Conservation (phyloP, 1,140 invertebrate species). For the Hypothenemus hampei region DNA sequence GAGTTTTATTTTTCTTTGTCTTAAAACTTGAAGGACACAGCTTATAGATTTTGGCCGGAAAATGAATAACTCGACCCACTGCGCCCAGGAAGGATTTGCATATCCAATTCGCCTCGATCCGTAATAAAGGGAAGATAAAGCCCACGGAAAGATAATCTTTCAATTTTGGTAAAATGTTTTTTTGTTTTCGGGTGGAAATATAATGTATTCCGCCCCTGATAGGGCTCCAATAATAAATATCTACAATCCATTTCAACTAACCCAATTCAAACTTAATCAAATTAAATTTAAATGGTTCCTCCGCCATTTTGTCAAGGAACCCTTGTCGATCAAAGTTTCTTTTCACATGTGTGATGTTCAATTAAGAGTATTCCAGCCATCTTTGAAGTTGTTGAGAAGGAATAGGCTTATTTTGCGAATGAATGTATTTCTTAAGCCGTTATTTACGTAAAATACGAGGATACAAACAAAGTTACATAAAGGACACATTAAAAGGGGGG, state of each 20-base stretch:
- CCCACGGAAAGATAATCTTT: slow-evolving; percentile 27
- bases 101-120: slow-evolving; percentile 28
- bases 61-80: too few relatives aligned
- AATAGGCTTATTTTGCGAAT: slow-evolving; percentile 21
- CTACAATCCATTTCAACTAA: too few relatives aligned
- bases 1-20: too few relatives aligned
- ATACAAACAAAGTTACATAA: slow-evolving; percentile 19
- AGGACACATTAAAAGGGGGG: slow-evolving; percentile 15
- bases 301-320: too few relatives aligned
- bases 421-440: slow-evolving; percentile 23
- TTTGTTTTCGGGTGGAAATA: too few relatives aligned
- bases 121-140: slow-evolving; percentile 22
- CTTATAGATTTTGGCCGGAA: too few relatives aligned
- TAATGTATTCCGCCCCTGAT: too few relatives aligned
- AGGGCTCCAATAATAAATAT: too few relatives aligned
- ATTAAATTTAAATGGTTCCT: too few relatives aligned
- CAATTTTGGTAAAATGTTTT: slow-evolving; percentile 28
- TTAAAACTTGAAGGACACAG: too few relatives aligned
- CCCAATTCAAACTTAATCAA: too few relatives aligned
- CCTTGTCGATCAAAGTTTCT: too few relatives aligned
- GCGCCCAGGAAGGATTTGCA: slow-evolving; percentile 24
- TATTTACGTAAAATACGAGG: slow-evolving; percentile 6
- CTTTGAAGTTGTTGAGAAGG: slow-evolving; percentile 20
- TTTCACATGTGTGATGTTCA: slow-evolving; percentile 17
- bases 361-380: slow-evolving; percentile 21